Evolutionary conservation across 2,888 invertebrate genomes (phyloP).

Genomic region (Troides helena): DNA sequence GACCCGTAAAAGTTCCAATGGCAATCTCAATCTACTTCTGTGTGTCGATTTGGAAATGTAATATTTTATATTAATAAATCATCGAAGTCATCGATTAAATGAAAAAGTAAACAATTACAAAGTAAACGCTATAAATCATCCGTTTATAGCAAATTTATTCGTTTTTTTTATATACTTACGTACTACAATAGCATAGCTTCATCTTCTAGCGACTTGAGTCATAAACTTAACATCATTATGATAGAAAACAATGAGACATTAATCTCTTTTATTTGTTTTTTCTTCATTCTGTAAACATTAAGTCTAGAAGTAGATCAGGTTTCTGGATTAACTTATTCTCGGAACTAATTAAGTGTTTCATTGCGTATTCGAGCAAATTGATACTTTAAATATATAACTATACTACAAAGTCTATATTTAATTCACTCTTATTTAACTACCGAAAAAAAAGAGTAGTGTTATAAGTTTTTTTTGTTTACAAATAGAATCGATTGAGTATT

Average conservation of each 20-base stretch:
- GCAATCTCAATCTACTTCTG: constrained; percentile 11
- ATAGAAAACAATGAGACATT: constrained; percentile 27
- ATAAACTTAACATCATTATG: constrained; percentile 20
- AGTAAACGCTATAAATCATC: background rate
- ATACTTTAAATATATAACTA: no score
- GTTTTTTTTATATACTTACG: background rate
- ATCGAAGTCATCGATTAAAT: background rate
- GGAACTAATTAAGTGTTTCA: background rate
- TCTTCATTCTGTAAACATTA: constrained; percentile 19
- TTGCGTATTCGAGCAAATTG: no score
- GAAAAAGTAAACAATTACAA: background rate
- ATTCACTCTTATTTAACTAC: no score
- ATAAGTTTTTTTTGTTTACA: no score
- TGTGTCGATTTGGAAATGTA: background rate
- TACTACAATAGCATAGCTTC: background rate
- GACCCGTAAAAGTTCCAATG: constrained; percentile 8
- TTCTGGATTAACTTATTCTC: constrained; percentile 23
- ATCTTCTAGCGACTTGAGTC: constrained; percentile 3
- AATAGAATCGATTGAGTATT: no score
- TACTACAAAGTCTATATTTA: no score
- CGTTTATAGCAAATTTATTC: background rate
- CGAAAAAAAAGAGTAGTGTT: no score
- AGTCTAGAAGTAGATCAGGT: constrained; percentile 24
- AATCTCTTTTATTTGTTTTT: constrained; percentile 10
- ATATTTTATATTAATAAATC: constrained; percentile 1